Conservation (phyloP, 2,888 invertebrate genomes). For the Bugulina stolonifera region DNA sequence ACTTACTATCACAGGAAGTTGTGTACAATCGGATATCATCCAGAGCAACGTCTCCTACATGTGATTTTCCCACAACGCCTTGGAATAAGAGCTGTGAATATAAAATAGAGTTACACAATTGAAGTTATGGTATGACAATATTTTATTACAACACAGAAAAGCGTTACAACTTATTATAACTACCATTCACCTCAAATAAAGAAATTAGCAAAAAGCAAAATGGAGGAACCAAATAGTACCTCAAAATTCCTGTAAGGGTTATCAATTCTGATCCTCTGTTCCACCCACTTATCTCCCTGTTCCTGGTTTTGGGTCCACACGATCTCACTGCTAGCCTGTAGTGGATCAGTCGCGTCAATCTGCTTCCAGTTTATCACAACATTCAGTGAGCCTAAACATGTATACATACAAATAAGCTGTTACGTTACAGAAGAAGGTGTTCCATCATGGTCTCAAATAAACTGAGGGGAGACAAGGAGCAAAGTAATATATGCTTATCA, state of each 20-base stretch:
- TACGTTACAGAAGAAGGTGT: too few species aligned
- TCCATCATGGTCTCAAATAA: too few species aligned
- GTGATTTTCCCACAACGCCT: slow-evolving; percentile 34
- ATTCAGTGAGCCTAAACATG: slow-evolving; percentile 1
- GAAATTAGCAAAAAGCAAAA: too few species aligned
- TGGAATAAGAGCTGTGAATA: slow-evolving; percentile 39
- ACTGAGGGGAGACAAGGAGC: too few species aligned
- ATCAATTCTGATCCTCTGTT: slow-evolving; percentile 54
- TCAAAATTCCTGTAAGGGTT: slow-evolving; percentile 39
- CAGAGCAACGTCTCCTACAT: slow-evolving; percentile 38
- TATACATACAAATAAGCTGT: background rate
- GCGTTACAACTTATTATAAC: too few species aligned
- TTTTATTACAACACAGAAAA: too few species aligned
- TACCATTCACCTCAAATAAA: too few species aligned
- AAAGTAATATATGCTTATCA: too few species aligned
- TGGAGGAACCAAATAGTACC: too few species aligned
- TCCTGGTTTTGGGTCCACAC: slow-evolving; percentile 58
- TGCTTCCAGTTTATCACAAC: slow-evolving; percentile 23
- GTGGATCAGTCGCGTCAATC: background rate
- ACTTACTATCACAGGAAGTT: slow-evolving; percentile 35
- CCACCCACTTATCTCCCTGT: slow-evolving; percentile 67
- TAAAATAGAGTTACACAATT: too few species aligned
- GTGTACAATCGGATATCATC: slow-evolving; percentile 37
- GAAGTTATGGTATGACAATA: too few species aligned
- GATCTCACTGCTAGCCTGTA: background rate